Base-by-base conservation (phyloP, 2,888 invertebrate species). In the Rhogogaster chlorosoma region DNA sequence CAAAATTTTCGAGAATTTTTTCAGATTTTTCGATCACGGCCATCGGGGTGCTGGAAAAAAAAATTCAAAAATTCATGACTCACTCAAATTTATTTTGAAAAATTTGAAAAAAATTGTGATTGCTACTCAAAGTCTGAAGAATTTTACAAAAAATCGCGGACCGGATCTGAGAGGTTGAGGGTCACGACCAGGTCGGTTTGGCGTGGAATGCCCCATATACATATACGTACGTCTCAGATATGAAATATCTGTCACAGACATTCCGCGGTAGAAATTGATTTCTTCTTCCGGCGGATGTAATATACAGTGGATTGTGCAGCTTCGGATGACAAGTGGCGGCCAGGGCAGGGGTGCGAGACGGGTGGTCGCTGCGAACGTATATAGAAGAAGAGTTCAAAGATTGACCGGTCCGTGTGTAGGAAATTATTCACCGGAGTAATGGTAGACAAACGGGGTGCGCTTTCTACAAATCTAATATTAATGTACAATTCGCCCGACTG, bases 401-500 rank as follows among this genome's bases (percentile, higher is more conserved):
- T 83, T 83, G 83, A 83, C 83, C 83, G 26, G 9, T 29, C 64
- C 42, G 45, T 32, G 45, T 32, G 18, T 22, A 9, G 83, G 36
- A 49, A 83, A 49, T 67, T 45, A 70, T 83, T 83, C 67, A 70
- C 83, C 83, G 45, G 45, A 64, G 70, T 42, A 70, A 83, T 67
- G 83, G 80, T 57, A 80, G 80, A 45, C 83, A 61, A 45, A 32
- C 45, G 36, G 26, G 12, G 67, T 32, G 67, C 64, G 83, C 38
- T 67, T 83, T 67, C 83, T 83, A 70, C 86, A 85, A 87, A 89
- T 91, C 89, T 90, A 91, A 91, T 91, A 91, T 91, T 91, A 90
- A 91, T 90, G 90, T 88, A 88, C 90, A 90, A 91, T 91, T 91
- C 89, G 88, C 87, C 85, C 87, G 85, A 85, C 88, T 88, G 89